A percentile compares a stretch with the other conserved stretches of the same genome.
Conservation (phyloP, 2,113 vertebrate genomes). For the Ginglymostoma cirratum region DNA sequence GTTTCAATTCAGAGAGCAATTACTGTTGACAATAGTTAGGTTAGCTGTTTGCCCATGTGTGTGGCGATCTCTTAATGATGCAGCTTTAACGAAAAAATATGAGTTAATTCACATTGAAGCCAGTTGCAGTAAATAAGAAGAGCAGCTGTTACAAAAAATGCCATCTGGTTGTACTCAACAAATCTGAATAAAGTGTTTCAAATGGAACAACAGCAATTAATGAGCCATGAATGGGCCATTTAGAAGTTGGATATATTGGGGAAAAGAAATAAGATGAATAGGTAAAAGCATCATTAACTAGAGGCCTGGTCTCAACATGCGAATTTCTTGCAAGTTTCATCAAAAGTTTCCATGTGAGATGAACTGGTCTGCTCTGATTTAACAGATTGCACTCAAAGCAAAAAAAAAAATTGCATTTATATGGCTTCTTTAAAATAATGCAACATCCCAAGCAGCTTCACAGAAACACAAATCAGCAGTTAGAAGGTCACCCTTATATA, state of each 20-base stretch:
- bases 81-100: slow-evolving; percentile 16
- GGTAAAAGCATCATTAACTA: not conserved
- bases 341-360: not conserved
- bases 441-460: not conserved
- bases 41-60: not conserved
- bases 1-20: not conserved
- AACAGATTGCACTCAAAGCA: not conserved
- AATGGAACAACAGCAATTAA: slow-evolving; percentile 5
- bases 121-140: not conserved
- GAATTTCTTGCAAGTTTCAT: not conserved
- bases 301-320: not conserved
- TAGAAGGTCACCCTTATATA: not conserved
- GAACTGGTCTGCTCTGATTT: not conserved
- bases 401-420: not conserved
- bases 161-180: slow-evolving; percentile 9
- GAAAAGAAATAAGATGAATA: not conserved
- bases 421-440: not conserved
- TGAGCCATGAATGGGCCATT: slow-evolving; percentile 3
- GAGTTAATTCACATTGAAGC: slow-evolving; percentile 4
- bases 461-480: not conserved
- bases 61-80: not conserved
- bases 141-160: not conserved
- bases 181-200: slow-evolving; percentile 23
- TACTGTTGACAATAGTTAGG: not conserved
- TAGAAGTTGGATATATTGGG: not conserved